phyloP scores from a whole-genome alignment of 2,888 invertebrate genomes.

The Ernsta delagoae region DNA sequence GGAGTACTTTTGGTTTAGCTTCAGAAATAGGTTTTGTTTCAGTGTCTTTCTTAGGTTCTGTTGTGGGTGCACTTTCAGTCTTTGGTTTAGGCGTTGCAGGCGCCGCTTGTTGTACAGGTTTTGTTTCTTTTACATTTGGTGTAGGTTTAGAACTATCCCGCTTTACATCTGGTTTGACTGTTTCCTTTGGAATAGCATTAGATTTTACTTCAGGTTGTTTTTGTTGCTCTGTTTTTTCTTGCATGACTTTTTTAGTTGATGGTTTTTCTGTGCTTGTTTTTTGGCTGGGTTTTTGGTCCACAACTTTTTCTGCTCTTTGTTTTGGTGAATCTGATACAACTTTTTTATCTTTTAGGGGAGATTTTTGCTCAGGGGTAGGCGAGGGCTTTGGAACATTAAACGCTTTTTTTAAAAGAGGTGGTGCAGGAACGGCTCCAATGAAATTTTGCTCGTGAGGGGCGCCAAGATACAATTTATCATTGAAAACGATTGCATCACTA shows the following conservation, averaged over 20 bases:
- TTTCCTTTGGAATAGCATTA: constrained; percentile 38
- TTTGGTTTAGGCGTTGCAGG: constrained; percentile 12
- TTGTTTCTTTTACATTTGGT: constrained; percentile 51
- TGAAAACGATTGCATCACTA: constrained; percentile 88
- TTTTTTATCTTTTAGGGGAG: constrained; percentile 22
- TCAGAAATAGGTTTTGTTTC: constrained; percentile 43
- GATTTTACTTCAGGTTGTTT: constrained; percentile 31
- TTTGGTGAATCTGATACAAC: constrained; percentile 39
- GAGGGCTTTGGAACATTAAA: constrained; percentile 48
- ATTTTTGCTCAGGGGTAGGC: constrained; percentile 24
- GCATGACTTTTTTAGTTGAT: constrained; percentile 5
- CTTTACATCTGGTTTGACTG: constrained; percentile 42
- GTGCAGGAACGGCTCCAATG: constrained; percentile 86
- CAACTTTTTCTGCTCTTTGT: constrained; percentile 31
- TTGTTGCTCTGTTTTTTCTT: constrained; percentile 29
- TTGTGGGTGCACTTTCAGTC: too few relatives aligned
- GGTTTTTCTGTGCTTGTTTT: constrained; percentile 34
- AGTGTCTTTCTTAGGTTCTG: constrained; percentile 15
- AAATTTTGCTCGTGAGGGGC: constrained; percentile 87
- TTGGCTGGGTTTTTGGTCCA: constrained; percentile 25
- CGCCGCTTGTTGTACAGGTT: constrained; percentile 43
- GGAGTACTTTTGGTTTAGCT: constrained; percentile 39
- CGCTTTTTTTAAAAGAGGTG: constrained; percentile 75
- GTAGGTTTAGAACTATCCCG: constrained; percentile 40
- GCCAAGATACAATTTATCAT: constrained; percentile 75